phyloP scores from a whole-genome alignment of 2,797 vertebrate genomes.

The Intellagama lesueurii region DNA sequence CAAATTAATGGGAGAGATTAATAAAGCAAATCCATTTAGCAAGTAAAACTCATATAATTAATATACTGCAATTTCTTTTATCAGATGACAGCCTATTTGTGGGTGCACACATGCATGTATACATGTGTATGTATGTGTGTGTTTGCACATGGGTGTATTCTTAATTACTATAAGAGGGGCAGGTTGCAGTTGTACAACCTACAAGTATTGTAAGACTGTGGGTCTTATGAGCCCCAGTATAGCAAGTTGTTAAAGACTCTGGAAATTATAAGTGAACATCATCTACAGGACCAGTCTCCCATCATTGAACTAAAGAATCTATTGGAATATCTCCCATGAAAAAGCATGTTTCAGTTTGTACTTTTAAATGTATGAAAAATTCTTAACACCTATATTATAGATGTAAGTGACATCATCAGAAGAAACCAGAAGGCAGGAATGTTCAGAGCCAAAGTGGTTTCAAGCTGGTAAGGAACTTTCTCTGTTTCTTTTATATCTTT shows the following conservation, averaged over 20 bases:
- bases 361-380: slow-evolving; percentile 46
- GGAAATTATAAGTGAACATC: too few species aligned
- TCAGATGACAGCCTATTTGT: not conserved
- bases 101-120: too few species aligned
- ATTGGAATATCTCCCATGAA: not conserved
- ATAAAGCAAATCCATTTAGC: not conserved
- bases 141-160: not conserved
- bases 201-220: too few species aligned
- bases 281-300: too few species aligned
- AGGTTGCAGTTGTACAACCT: too few species aligned
- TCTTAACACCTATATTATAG: slow-evolving; percentile 80
- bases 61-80: not conserved
- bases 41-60: not conserved
- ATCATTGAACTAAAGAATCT: not conserved
- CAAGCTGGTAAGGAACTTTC: slow-evolving; percentile 85
- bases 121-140: not conserved
- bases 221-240: too few species aligned
- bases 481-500: slow-evolving; percentile 7
- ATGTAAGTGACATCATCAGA: slow-evolving; percentile 86
- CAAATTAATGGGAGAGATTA: not conserved
- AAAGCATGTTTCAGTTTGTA: not conserved
- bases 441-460: slow-evolving; percentile 85
- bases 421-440: slow-evolving; percentile 83
- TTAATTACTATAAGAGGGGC: not conserved
- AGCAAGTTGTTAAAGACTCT: too few species aligned